A percentile compares a stretch with the other conserved stretches of the same genome.
Evolutionary conservation across 23 tunicate genomes (phyloP).

Genomic region (Styela clava): DNA sequence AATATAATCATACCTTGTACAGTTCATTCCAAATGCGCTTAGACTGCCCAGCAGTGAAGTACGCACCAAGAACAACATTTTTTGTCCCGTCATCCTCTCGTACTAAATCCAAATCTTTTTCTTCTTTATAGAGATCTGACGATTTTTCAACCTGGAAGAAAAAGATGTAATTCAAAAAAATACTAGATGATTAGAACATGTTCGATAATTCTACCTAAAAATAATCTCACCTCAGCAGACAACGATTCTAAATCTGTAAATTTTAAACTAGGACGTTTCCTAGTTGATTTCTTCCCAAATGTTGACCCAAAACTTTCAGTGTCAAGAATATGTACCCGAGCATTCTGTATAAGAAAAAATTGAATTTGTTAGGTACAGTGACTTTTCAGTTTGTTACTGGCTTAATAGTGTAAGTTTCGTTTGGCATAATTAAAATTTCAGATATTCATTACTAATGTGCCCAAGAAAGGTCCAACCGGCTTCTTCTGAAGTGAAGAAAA

Average conservation of each 20-base stretch:
- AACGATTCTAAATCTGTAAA: constrained; percentile 43
- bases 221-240: constrained; percentile 7
- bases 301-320: constrained; percentile 87
- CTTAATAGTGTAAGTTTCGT: too few relatives aligned
- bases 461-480: too few relatives aligned
- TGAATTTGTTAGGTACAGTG: too few relatives aligned
- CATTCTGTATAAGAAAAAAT: constrained; percentile 38
- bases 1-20: constrained; percentile 88
- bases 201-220: too few relatives aligned
- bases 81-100: constrained; percentile 73
- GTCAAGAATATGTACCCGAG: constrained; percentile 80
- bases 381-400: too few relatives aligned
- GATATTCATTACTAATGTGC: too few relatives aligned
- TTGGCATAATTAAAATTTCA: not conserved
- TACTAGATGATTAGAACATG: too few relatives aligned
- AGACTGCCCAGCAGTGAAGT: constrained; percentile 87
- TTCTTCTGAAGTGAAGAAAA: too few relatives aligned
- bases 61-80: constrained; percentile 40
- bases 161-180: not conserved
- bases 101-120: constrained; percentile 72
- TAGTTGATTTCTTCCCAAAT: constrained; percentile 78
- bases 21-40: constrained; percentile 89
- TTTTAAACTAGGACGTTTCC: constrained; percentile 68
- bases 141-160: constrained; percentile 32
- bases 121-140: constrained; percentile 52